These are phyloP conservation scores for Pseudorectes ferrugineus DNA, from an alignment of 2,113 vertebrate species.

Conservation along the genomic window DNA sequence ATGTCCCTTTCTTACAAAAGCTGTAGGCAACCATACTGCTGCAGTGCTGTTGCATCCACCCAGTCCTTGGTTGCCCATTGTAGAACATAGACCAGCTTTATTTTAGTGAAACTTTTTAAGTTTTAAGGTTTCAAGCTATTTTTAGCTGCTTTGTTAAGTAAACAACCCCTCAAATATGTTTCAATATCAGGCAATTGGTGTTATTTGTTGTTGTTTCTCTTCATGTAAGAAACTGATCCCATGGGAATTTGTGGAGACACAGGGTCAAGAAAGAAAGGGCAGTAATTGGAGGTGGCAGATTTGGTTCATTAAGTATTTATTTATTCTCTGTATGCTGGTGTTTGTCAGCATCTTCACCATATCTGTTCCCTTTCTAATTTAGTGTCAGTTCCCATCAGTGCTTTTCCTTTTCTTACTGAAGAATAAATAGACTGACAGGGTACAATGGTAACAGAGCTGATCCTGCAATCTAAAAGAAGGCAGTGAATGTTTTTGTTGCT, in stretches of 20 bases:
- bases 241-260: not conserved
- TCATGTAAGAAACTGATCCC: not conserved
- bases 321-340: not conserved
- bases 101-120: not conserved
- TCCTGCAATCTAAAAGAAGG: not conserved
- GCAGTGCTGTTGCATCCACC: not conserved
- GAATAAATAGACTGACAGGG: not conserved
- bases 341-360: not conserved
- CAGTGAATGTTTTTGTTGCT: not conserved
- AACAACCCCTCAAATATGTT: not conserved
- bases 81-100: not conserved
- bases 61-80: not conserved
- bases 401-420: not conserved
- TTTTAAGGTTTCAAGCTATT: not conserved
- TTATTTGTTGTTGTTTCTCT: not conserved
- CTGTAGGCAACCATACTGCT: not conserved
- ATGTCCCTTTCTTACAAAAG: not conserved
- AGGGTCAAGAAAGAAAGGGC: not conserved
- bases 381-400: not conserved
- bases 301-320: conserved; percentile 21
- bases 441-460: not conserved
- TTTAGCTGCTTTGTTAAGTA: not conserved
- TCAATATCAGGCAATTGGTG: not conserved
- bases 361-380: not conserved
- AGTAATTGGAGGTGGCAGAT: not conserved